Base-by-base conservation (phyloP, 2,888 invertebrate species). In the Brachyptera risi region DNA sequence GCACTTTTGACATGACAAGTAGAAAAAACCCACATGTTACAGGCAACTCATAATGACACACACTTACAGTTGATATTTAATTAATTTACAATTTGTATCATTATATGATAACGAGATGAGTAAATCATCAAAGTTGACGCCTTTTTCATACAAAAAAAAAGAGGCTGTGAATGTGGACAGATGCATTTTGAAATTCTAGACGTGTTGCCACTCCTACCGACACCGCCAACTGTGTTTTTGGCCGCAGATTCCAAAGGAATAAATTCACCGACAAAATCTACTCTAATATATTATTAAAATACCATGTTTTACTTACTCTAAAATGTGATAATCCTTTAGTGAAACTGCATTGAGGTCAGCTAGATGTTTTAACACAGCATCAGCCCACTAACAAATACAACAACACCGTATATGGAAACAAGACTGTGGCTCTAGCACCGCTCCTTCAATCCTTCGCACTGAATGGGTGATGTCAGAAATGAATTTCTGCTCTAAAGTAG, bases 291-390 rank as follows among this genome's bases (percentile, higher is more conserved):
- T 15, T 7, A 40, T 9, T 40, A n/a, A 40, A 40, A 40, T 11
- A 7, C 7, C 7, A n/a, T 35, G 24, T 23, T 40, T 35, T 37
- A 56, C 56, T 31, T 56, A 23, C 38, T 38, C 35, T 31, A n/a
- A 21, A 15, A 19, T 56, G 56, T 38, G 37, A 56, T 56, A 54
- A 31, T 56, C 56, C 56, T 31, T 56, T 37, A 56, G 21, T 35
- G 40, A 56, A 1, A 26, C 56, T 27, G 37, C 56, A 56, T 56
- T n/a, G 24, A 27, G 56, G 38, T 23, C 35, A 31, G 23, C 31
- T 35, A 21, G 17, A n/a, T 17, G 19, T 21, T 24, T 24, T 35
- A 15, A 5, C 17, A 27, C 37, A 11, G 11, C 3, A 15, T 19
- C 44, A 19, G 21, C 44, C 44, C 44, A 44, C 44, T 19, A 15